A percentile compares a stretch with the other conserved stretches of the same genome.
Evolutionary conservation across 2,113 vertebrate species (phyloP).

Genomic region (Apteryx mantelli): DNA sequence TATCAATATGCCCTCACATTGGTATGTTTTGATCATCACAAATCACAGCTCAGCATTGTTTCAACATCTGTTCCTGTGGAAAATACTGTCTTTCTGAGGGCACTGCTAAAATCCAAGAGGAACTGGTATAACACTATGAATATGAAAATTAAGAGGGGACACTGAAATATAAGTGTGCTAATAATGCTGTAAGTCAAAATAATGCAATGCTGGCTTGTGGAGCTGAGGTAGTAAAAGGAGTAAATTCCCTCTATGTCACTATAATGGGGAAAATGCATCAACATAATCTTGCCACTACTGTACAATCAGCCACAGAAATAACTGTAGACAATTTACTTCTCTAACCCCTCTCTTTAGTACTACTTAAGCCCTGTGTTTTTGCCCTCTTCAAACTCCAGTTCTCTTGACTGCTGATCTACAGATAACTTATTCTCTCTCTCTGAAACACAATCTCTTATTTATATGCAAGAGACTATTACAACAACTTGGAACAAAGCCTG

Average conservation of each 20-base stretch:
- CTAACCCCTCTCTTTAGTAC: background rate
- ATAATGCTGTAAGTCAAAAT: constrained; percentile 49
- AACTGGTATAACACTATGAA: background rate
- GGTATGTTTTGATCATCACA: background rate
- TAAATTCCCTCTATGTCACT: constrained; percentile 3
- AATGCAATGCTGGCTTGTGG: constrained; percentile 16
- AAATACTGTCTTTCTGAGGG: background rate
- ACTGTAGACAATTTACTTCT: constrained; percentile 14
- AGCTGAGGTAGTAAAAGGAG: background rate
- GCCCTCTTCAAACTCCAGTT: background rate
- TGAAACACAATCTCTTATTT: constrained; percentile 34
- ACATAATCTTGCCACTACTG: constrained; percentile 29
- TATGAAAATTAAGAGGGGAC: background rate
- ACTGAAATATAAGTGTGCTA: constrained; percentile 1
- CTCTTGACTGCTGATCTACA: constrained; percentile 22
- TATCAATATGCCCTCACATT: rapidly evolving
- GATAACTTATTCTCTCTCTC: constrained; percentile 38
- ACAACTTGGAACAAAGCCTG: constrained; percentile 51
- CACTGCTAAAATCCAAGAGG: background rate
- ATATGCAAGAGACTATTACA: constrained; percentile 35
- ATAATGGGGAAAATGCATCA: constrained; percentile 33
- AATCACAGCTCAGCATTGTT: background rate
- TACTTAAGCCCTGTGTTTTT: background rate
- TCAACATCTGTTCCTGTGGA: background rate
- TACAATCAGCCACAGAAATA: constrained; percentile 24